phyloP scores from a whole-genome alignment of 2,888 invertebrate species.

The Idaea straminata region DNA sequence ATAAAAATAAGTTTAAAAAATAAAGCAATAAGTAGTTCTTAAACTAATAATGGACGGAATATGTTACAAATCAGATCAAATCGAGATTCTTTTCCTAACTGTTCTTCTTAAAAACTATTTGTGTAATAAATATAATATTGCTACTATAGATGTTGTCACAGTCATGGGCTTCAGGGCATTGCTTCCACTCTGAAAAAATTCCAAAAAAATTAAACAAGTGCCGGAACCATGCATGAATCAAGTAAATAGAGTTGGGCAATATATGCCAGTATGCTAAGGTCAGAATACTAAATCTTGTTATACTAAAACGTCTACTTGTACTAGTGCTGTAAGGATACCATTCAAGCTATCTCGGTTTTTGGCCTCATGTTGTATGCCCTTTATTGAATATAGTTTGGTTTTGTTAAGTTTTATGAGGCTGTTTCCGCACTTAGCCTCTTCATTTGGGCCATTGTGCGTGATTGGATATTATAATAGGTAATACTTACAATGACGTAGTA shows the following conservation, averaged over 20 bases:
- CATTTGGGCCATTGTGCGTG: constrained; percentile 93
- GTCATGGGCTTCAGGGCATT: constrained; percentile 36
- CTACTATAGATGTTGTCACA: constrained; percentile 31
- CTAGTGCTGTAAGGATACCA: too few relatives aligned
- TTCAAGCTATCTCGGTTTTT: too few relatives aligned
- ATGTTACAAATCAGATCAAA: not conserved
- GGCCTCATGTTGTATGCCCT: too few relatives aligned
- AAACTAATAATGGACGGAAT: not conserved
- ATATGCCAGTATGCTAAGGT: too few relatives aligned
- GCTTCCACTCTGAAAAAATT: constrained; percentile 56
- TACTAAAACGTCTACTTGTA: too few relatives aligned
- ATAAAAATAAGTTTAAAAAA: too few relatives aligned
- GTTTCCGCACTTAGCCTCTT: constrained; percentile 52
- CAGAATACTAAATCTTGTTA: too few relatives aligned
- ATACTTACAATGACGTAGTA: constrained; percentile 79
- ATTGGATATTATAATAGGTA: constrained; percentile 87
- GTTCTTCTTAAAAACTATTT: constrained; percentile 2
- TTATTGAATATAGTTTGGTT: too few relatives aligned
- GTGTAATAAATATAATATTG: constrained; percentile 24
- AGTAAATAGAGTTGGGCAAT: too few relatives aligned
- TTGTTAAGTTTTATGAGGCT: too few relatives aligned
- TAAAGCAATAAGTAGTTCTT: too few relatives aligned
- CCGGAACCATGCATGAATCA: constrained; percentile 87
- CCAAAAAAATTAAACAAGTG: constrained; percentile 78
- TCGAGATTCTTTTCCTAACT: not conserved